phyloP scores from a whole-genome alignment of 2,888 invertebrate genomes.

The Drosophila rellima region DNA sequence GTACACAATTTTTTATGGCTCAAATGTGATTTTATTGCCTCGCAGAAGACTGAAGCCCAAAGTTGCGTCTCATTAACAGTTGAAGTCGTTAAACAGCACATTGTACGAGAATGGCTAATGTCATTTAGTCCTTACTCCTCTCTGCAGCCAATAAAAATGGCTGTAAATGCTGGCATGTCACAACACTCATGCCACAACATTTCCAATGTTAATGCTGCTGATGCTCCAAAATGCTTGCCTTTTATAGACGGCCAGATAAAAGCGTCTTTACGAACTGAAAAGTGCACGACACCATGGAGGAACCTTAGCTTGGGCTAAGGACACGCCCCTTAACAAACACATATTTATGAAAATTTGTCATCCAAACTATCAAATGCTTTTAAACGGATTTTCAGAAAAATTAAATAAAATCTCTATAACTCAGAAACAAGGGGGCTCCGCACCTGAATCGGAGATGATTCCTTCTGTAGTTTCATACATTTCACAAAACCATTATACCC shows the following conservation, averaged over 20 bases:
- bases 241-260: constrained; percentile 55
- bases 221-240: constrained; percentile 37
- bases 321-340: background rate
- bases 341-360: background rate
- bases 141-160: constrained; percentile 64
- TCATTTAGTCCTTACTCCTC: constrained; percentile 40
- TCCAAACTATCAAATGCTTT: background rate
- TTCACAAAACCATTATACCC: too few relatives aligned
- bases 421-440: too few relatives aligned
- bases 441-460: too few relatives aligned
- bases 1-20: constrained; percentile 62
- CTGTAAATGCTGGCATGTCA: constrained; percentile 22
- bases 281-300: constrained; percentile 34
- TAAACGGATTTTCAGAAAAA: too few relatives aligned
- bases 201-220: constrained; percentile 63
- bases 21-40: constrained; percentile 71
- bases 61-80: constrained; percentile 77
- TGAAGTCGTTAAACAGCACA: constrained; percentile 74
- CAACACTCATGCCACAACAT: constrained; percentile 37
- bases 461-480: too few relatives aligned
- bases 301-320: background rate
- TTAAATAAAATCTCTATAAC: too few relatives aligned
- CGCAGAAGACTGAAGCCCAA: constrained; percentile 27
- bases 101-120: constrained; percentile 60
- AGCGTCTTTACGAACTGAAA: constrained; percentile 48